Evolutionary conservation across 64 coral and sea anemone species (phyloP).

Genomic region (Stichodactyla mertensii): DNA sequence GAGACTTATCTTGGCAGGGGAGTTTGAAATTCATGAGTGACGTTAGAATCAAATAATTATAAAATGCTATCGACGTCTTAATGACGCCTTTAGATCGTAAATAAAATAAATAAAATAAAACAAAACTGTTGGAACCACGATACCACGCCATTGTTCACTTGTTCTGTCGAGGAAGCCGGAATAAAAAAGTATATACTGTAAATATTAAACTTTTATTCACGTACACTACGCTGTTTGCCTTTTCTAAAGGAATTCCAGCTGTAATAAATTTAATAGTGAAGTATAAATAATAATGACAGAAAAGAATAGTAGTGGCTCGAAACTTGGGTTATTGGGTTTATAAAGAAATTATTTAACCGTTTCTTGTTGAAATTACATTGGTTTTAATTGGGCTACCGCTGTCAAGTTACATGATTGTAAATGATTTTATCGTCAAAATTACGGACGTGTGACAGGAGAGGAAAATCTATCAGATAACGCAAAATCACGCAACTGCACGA

Average conservation of each 20-base stretch:
- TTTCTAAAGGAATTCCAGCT: background rate
- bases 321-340: too few species aligned
- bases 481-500: too few species aligned
- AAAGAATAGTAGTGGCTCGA: background rate
- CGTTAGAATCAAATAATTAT: background rate
- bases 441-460: too few species aligned
- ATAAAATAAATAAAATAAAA: background rate
- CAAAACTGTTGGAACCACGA: background rate
- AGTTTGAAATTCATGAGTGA: background rate
- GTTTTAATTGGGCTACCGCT: too few species aligned
- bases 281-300: background rate
- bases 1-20: background rate
- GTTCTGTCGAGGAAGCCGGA: background rate
- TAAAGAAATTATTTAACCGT: too few species aligned
- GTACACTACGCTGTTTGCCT: background rate
- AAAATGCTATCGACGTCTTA: background rate
- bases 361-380: too few species aligned
- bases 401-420: too few species aligned
- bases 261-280: background rate
- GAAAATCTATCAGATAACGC: too few species aligned
- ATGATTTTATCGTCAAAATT: too few species aligned
- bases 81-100: background rate
- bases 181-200: background rate
- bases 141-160: background rate
- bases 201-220: background rate